Base-by-base conservation (phyloP, 2,113 vertebrate genomes). In the Leuciscus idus region DNA sequence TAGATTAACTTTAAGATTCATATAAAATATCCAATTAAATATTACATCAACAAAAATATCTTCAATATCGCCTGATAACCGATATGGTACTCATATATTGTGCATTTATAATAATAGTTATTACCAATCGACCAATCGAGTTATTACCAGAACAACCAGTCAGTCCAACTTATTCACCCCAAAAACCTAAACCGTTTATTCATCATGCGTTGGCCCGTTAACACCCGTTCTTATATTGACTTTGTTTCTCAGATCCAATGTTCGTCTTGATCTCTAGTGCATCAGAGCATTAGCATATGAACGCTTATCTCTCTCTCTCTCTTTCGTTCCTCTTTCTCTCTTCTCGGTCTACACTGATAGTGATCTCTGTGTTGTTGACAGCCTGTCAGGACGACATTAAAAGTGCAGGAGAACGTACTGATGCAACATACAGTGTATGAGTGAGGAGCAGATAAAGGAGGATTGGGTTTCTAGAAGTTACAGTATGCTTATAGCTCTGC, bases 331-430 rank as follows among this genome's bases (percentile, higher is more conserved):
- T 50, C 48, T 50, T 6, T 13, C 48, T 50, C 48, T 50, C 33
- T 39, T 33, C 21, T 36, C 68, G 2, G 7, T 64, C 11, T 33
- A 6, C 12, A 13, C 21, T 73, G 66, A 83, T 73, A 52, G 59
- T 66, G 84, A 50, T 86, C 57, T 86, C 36, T 74, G 11, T 62
- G 57, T 55, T 12, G 7, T 43, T 88, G 85, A 73, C 85, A 82
- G 85, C n/a, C 72, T 12, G 33, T 87, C 87, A 85, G 78, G 12
- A 74, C 28, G 48, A 13, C 77, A 87, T 87, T 87, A 87, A 87
- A 87, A 74, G 75, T 86, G 86, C 66, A 87, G 62, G 73, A 87
- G 68, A 9, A n/a, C 4, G 39, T 57, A 68, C 62, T 28, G 72
- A 48, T 48, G 78, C n/a, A 30, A 74, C 61, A 52, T 50, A 3